A percentile compares a stretch with the other conserved stretches of the same genome.
Evolutionary conservation across 2,888 invertebrate species (phyloP).

Genomic region (Cheilosia scutellata): DNA sequence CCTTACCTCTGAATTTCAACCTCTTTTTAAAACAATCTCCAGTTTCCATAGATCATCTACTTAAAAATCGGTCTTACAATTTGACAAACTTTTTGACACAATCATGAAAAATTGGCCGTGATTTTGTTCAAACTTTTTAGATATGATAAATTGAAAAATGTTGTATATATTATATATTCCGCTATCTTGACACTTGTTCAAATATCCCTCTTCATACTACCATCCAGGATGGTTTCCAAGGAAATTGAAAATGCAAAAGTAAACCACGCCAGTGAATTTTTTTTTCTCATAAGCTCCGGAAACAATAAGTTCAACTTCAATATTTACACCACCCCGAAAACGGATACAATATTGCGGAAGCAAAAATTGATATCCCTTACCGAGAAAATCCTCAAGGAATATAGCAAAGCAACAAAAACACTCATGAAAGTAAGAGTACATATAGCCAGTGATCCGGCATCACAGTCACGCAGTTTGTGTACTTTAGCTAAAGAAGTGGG

Average conservation of each 20-base stretch:
- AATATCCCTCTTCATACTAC: too few relatives aligned
- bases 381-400: conserved; percentile 26
- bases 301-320: conserved; percentile 54
- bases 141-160: too few relatives aligned
- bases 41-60: too few relatives aligned
- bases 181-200: too few relatives aligned
- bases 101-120: too few relatives aligned
- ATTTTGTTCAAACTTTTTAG: too few relatives aligned
- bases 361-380: conserved; percentile 26
- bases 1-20: too few relatives aligned
- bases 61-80: too few relatives aligned
- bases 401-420: conserved; percentile 19
- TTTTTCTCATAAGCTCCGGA: conserved; percentile 5
- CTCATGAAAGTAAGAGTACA: conserved; percentile 42
- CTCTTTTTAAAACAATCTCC: too few relatives aligned
- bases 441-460: conserved; percentile 9
- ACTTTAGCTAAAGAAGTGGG: background rate
- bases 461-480: conserved; percentile 1
- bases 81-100: too few relatives aligned
- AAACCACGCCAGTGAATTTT: background rate
- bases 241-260: background rate
- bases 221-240: too few relatives aligned
- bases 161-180: too few relatives aligned
- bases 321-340: conserved; percentile 36
- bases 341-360: conserved; percentile 39